These are phyloP conservation scores for Tympanuchus pallidicinctus DNA, from an alignment of 2,113 vertebrate genomes.

Conservation along the genomic window DNA sequence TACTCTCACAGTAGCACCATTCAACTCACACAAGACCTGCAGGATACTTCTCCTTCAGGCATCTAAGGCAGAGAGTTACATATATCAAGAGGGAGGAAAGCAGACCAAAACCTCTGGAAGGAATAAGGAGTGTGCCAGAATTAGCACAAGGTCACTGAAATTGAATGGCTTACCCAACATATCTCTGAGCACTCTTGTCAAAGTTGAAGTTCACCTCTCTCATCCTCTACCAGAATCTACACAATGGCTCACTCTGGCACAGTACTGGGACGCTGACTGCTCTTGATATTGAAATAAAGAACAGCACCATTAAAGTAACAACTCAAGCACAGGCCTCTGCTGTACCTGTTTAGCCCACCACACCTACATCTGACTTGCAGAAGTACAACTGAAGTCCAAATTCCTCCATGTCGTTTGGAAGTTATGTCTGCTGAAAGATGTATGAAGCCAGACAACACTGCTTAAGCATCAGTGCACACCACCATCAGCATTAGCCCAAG, in stretches of 20 bases:
- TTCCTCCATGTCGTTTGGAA: neutral
- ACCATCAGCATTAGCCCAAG: neutral
- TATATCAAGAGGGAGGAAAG: neutral
- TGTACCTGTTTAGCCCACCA: neutral
- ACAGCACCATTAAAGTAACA: neutral
- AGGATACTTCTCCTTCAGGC: neutral
- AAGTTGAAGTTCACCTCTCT: neutral
- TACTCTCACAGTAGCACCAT: neutral
- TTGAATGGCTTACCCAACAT: neutral
- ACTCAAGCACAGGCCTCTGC: neutral
- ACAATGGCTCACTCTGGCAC: neutral
- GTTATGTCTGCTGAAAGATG: neutral
- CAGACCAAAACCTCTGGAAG: neutral
- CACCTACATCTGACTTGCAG: accelerated
- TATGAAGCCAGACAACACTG: neutral
- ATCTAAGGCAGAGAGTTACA: neutral
- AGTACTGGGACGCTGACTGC: neutral
- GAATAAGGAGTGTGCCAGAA: neutral
- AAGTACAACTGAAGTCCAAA: neutral
- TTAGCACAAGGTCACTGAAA: neutral
- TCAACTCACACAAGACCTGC: neutral
- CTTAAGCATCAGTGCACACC: neutral
- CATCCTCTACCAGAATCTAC: neutral
- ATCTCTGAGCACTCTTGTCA: neutral
- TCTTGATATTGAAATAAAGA: neutral